Conservation (phyloP, 2,888 invertebrate genomes). For the Catocala nupta region DNA sequence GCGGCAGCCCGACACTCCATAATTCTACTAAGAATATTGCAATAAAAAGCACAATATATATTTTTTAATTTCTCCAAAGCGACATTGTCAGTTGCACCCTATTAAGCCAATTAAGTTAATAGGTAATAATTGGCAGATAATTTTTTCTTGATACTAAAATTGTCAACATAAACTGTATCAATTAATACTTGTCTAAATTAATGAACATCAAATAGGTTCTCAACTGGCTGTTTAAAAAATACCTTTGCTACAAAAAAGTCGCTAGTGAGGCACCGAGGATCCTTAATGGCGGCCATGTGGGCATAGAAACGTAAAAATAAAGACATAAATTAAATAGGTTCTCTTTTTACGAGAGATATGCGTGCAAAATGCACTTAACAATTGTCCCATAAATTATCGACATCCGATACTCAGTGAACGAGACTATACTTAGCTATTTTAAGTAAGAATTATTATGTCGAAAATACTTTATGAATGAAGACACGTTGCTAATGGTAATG, state of each 20-base stretch:
- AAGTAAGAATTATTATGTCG: constrained; percentile 35
- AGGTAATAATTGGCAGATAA: constrained; percentile 12
- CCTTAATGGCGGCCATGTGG: constrained; percentile 31
- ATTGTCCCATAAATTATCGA: constrained; percentile 51
- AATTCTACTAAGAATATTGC: too few relatives aligned
- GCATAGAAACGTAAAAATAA: constrained; percentile 42
- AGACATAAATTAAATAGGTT: constrained; percentile 41
- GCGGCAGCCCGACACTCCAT: too few relatives aligned
- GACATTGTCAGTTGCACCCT: background rate
- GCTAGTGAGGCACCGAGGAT: constrained; percentile 7
- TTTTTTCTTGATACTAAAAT: constrained; percentile 17
- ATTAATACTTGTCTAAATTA: constrained; percentile 29
- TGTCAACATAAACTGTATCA: constrained; percentile 7
- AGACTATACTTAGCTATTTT: constrained; percentile 34
- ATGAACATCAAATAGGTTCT: constrained; percentile 27
- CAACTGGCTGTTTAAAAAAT: constrained; percentile 26
- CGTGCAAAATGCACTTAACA: constrained; percentile 49
- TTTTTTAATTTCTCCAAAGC: background rate
- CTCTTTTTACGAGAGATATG: constrained; percentile 36
- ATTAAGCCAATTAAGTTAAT: constrained; percentile 5
- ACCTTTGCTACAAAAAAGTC: constrained; percentile 18
- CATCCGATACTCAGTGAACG: constrained; percentile 43
- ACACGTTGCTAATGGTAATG: constrained; percentile 20
- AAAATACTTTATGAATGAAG: constrained; percentile 28
- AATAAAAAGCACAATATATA: background rate